Percentiles rank a stretch among this genome's conserved stretches.
These are phyloP conservation scores for Euwallacea similis DNA, from an alignment of 1,140 invertebrate species.

Conservation along the genomic window DNA sequence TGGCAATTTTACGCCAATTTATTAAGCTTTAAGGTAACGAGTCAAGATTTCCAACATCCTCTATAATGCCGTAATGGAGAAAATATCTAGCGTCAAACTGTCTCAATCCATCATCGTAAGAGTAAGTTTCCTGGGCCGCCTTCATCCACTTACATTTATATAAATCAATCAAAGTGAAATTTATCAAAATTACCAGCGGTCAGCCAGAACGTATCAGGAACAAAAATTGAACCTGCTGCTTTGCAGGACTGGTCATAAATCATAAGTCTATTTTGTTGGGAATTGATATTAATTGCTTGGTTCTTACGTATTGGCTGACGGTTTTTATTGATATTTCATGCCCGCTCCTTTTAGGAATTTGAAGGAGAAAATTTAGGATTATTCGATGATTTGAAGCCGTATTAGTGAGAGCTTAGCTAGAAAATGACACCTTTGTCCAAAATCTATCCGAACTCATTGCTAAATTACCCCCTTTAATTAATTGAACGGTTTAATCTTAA, in stretches of 20 bases:
- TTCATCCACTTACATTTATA: constrained; percentile 42
- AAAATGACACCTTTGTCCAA: constrained; percentile 24
- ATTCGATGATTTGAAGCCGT: not conserved
- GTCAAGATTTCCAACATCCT: constrained; percentile 10
- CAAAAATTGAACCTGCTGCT: constrained; percentile 19
- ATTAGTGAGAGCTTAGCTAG: not conserved
- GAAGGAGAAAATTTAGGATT: not conserved
- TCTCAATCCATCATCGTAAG: constrained; percentile 38
- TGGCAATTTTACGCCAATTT: too few relatives aligned
- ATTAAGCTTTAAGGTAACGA: too few relatives aligned
- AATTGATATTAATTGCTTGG: constrained; percentile 28
- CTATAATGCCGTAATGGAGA: constrained; percentile 27
- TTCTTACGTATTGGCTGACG: constrained; percentile 4
- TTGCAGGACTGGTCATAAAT: constrained; percentile 15
- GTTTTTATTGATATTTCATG: not conserved
- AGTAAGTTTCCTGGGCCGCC: constrained; percentile 32
- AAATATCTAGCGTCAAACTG: constrained; percentile 34
- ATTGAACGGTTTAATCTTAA: constrained; percentile 28
- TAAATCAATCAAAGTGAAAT: constrained; percentile 43
- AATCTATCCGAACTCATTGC: constrained; percentile 27
- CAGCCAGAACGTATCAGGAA: constrained; percentile 15
- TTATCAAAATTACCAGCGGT: constrained; percentile 41
- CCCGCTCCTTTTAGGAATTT: not conserved
- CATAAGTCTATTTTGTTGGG: constrained; percentile 11
- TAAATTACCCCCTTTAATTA: constrained; percentile 23